Base-by-base conservation (phyloP, 2,888 invertebrate genomes). In the Clanis bilineata region DNA sequence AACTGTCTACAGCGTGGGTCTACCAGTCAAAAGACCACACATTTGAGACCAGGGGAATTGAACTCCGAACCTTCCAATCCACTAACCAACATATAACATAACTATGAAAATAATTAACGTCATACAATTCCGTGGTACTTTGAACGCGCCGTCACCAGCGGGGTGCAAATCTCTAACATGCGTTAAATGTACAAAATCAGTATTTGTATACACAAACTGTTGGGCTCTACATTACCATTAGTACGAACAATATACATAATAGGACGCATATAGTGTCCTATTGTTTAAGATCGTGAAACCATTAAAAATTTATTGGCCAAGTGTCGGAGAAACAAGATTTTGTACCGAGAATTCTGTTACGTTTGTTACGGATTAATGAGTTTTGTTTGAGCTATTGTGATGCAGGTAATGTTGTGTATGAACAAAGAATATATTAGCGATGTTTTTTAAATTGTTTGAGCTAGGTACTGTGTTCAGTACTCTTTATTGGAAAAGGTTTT, bases 241-340 rank as follows among this genome's bases (percentile, higher is more conserved):
- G 78, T 73, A 69, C 72, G 75, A 76, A 88, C 84, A 86, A 85
- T 81, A 75, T 74, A 69, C 67, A 83, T 78, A 83, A 82, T 66
- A 62, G 64, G 47, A 63, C 58, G 80, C 80, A 70, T 77, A 79
- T 76, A 77, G 72, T 62, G 56, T 60, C 59, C 69, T 76, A 77
- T 90, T 90, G 88, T 90, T 88, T 85, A 78, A 73, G 65, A 76
- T 73, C 76, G 77, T 80, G 51, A 83, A 85, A 88, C 88, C 90
- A 90, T 90, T 90, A 58, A 88, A 82, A 86, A 64, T 69, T 88
- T 86, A 87, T 86, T 81, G 80, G 75, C 76, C 71, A 58, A 62
- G 68, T 66, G 67, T 61, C 65, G 70, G 60, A 70, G 74, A 76
- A 77, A 81, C 69, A 73, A 65, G 66, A 70, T 73, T 80, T 85